Evolutionary conservation across 2,113 vertebrate genomes (phyloP), one percentile per base, ranked within the genome.

Genomic region (Phrynocephalus versicolor): DNA sequence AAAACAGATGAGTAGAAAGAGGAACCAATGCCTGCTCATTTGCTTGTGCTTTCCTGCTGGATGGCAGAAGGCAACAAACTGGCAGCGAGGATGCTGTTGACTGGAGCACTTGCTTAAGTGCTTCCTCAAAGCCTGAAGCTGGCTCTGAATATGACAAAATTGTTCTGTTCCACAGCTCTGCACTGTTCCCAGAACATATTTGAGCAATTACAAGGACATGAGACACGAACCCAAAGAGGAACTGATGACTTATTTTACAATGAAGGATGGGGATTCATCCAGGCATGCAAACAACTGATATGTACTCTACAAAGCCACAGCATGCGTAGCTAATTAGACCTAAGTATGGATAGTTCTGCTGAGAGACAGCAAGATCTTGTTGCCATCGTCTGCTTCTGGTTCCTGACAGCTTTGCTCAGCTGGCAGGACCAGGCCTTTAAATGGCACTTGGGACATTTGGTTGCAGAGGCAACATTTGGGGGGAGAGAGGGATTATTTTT

Each of bases 161-260:
- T 35, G 6, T 3, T 25, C 45, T 83, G n/a, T 84, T 12, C 5
- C 45, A 51, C 45, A 78, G 33, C 25, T 67, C 35, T 30, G 39
- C 58, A 73, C 18, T 51, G 12, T 62, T 37, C 62, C 19, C 27
- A 6, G 55, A 86, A 55, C 71, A 55, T 67, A 64, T 81, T 74
- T 37, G 5, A 81, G 58, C 62, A 65, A 74, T 15, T 45, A 51
- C 23, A 23, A 80, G n/a, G 33, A 77, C 8, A 1, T 37, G 13
- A 90, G 6, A 0, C 5, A 75, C 3, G 85, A 89, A 81, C 18
- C 67, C 4, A 65, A 37, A 62, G 13, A 25, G 30, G 39, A 62
- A 74, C 51, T 81, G 82, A 73, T 81, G 33, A 77, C 78, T 89
- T 83, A 58, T 84, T 86, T 69, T 76, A 51, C 84, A 55, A 81